A percentile compares a stretch with the other conserved stretches of the same genome.
These are phyloP conservation scores for Erethizon dorsatum DNA, from an alignment of 2,797 vertebrate species.

Conservation along the genomic window DNA sequence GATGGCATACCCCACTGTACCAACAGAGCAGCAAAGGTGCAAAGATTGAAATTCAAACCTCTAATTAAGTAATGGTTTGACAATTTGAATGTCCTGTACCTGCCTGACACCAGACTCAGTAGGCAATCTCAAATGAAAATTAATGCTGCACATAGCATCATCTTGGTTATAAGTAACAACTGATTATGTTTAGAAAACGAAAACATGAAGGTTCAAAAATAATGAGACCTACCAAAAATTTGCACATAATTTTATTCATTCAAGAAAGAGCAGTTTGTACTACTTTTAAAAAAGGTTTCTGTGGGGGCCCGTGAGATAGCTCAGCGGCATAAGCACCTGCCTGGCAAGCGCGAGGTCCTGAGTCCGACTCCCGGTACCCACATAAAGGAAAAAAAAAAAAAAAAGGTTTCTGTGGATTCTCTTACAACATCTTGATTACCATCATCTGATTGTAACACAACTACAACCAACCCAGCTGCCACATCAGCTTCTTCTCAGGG, in stretches of 20 bases:
- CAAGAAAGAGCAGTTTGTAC: constrained; percentile 74
- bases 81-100: constrained; percentile 80
- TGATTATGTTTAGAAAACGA: background rate
- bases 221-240: constrained; percentile 3
- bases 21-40: constrained; percentile 69
- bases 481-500: constrained; percentile 87
- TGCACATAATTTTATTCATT: constrained; percentile 72
- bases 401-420: constrained; percentile 80
- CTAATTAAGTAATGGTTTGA: constrained; percentile 84
- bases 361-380: no score
- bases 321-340: no score
- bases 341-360: no score
- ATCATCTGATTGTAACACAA: constrained; percentile 87
- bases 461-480: constrained; percentile 82
- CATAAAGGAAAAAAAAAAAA: no score
- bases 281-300: constrained; percentile 76
- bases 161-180: constrained; percentile 64
- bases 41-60: constrained; percentile 82
- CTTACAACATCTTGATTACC: constrained; percentile 81
- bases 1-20: constrained; percentile 62
- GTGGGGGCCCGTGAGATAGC: background rate
- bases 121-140: constrained; percentile 81
- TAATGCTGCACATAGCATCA: constrained; percentile 69
- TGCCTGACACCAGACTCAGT: constrained; percentile 71
- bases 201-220: constrained; percentile 65